These are phyloP conservation scores for Carettochelys insculpta DNA, from an alignment of 2,113 vertebrate species.

Conservation along the genomic window DNA sequence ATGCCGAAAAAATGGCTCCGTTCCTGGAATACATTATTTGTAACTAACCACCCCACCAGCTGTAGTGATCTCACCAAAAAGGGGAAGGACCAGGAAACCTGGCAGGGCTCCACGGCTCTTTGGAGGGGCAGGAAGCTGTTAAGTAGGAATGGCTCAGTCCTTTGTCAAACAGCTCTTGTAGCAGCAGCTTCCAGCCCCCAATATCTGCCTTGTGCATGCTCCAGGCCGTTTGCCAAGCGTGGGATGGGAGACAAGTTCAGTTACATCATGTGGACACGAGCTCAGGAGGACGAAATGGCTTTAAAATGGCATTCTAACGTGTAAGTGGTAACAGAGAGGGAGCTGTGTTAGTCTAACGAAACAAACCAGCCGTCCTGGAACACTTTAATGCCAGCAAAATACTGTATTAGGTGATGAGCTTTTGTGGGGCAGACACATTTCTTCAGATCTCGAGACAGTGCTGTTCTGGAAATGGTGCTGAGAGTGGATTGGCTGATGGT, in stretches of 20 bases:
- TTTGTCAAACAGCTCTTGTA: background rate
- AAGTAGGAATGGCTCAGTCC: background rate
- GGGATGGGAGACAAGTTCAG: background rate
- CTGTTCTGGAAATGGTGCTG: too few relatives aligned
- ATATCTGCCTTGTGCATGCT: background rate
- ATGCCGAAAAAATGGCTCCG: background rate
- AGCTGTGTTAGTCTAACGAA: too few relatives aligned
- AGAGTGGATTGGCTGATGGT: too few relatives aligned
- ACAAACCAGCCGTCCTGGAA: too few relatives aligned
- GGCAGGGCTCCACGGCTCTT: background rate
- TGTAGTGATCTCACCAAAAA: background rate
- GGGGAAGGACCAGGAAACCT: background rate
- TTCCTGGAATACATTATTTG: background rate
- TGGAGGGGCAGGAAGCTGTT: background rate
- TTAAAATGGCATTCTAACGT: background rate
- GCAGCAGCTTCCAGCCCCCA: background rate
- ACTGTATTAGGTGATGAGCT: too few relatives aligned
- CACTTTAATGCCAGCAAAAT: too few relatives aligned
- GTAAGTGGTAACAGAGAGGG: too few relatives aligned
- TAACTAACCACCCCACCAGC: background rate
- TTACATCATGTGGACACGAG: background rate
- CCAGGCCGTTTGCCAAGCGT: background rate
- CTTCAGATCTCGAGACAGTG: too few relatives aligned
- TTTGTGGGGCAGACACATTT: too few relatives aligned
- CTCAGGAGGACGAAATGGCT: background rate